phyloP scores from a whole-genome alignment of 2,113 vertebrate species.

The Butastur rufipennis region DNA sequence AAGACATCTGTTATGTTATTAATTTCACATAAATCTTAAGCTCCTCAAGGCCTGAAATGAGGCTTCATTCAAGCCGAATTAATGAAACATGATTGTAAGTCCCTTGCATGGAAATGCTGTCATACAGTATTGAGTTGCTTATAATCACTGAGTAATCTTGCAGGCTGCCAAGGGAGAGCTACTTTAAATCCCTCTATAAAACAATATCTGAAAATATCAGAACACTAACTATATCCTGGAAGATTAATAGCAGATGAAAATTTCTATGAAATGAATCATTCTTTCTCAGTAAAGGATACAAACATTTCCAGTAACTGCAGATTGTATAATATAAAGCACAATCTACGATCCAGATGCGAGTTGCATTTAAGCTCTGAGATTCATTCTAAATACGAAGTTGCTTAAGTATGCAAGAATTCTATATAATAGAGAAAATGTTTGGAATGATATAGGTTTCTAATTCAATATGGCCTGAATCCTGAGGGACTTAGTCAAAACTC shows the following conservation, averaged over 20 bases:
- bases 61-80: slow-evolving; percentile 96
- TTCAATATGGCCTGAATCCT: slow-evolving; percentile 54
- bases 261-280: slow-evolving; percentile 83
- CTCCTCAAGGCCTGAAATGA: slow-evolving; percentile 94
- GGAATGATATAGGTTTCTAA: slow-evolving; percentile 47
- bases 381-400: slow-evolving; percentile 31
- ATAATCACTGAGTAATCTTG: slow-evolving; percentile 94
- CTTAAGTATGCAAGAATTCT: slow-evolving; percentile 49
- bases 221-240: slow-evolving; percentile 84
- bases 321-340: slow-evolving; percentile 52
- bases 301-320: slow-evolving; percentile 64
- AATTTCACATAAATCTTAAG: slow-evolving; percentile 99
- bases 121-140: slow-evolving; percentile 93
- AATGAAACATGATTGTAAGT: slow-evolving; percentile 99
- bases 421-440: slow-evolving; percentile 26
- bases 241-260: slow-evolving; percentile 85
- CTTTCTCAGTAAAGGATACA: slow-evolving; percentile 81
- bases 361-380: slow-evolving; percentile 40
- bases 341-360: slow-evolving; percentile 58
- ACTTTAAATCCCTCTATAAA: slow-evolving; percentile 82
- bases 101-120: slow-evolving; percentile 90
- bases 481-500: slow-evolving; percentile 18
- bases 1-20: slow-evolving; percentile 99
- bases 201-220: slow-evolving; percentile 93
- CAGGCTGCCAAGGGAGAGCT: slow-evolving; percentile 87